Percentiles rank a stretch among this genome's conserved stretches.
Evolutionary conservation across 2,113 vertebrate species (phyloP).

Genomic region (Gallinago undulata): DNA sequence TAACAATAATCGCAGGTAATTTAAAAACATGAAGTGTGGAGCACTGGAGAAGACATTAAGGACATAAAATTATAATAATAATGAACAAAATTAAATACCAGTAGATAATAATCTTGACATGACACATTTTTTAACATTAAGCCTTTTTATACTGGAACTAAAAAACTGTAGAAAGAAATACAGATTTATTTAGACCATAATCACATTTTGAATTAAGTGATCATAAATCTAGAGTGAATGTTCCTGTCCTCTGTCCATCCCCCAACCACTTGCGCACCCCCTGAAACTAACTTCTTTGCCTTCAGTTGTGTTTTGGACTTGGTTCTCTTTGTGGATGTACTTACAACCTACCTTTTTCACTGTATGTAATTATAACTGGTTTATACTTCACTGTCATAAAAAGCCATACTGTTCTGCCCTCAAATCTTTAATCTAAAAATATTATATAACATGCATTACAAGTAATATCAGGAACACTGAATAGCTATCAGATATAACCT

Average conservation of each 20-base stretch:
- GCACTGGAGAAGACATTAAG: neutral
- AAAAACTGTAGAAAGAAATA: neutral
- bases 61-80: neutral
- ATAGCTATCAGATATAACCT: neutral
- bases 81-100: neutral
- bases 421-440: neutral
- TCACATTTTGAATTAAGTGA: neutral
- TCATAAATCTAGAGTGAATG: neutral
- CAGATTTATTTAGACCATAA: neutral
- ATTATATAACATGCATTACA: neutral
- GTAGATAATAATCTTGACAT: neutral
- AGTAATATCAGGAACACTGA: neutral
- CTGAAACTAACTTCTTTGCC: neutral
- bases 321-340: neutral
- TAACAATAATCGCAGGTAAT: conserved; percentile 1
- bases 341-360: neutral
- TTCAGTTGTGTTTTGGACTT: neutral
- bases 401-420: neutral
- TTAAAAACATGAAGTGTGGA: neutral
- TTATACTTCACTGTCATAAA: neutral
- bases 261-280: neutral
- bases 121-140: neutral
- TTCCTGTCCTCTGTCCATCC: neutral
- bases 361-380: neutral
- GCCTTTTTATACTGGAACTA: neutral